A percentile compares a stretch with the other conserved stretches of the same genome.
Evolutionary conservation across 2,888 invertebrate species (phyloP).

Genomic region (Synanthedon vespiformis): DNA sequence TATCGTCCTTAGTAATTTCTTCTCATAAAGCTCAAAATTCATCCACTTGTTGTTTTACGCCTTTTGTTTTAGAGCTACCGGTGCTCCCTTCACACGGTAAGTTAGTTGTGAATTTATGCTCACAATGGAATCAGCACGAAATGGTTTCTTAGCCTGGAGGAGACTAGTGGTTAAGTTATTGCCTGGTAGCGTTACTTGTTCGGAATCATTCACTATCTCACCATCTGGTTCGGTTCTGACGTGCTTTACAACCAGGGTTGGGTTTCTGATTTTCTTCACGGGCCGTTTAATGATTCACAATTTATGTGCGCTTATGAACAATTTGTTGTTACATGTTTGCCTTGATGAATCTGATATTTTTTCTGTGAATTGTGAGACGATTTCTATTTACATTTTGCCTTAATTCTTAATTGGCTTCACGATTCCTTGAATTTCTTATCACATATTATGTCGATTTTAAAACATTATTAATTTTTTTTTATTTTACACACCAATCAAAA

Average conservation of each 20-base stretch:
- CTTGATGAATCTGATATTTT: conserved; percentile 9
- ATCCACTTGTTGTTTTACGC: conserved; percentile 8
- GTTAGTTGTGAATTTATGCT: conserved; percentile 40
- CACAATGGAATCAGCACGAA: conserved; percentile 45
- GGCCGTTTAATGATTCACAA: conserved; percentile 38
- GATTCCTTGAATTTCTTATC: too few species aligned
- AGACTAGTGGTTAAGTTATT: conserved; percentile 38
- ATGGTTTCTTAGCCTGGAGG: conserved; percentile 42
- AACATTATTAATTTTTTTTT: too few species aligned
- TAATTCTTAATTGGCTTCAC: too few species aligned
- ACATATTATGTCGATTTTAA: too few species aligned
- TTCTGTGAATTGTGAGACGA: conserved; percentile 7
- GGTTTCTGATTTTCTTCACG: conserved; percentile 29
- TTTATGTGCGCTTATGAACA: conserved; percentile 32
- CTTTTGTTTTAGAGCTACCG: conserved; percentile 35
- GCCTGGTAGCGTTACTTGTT: conserved; percentile 42
- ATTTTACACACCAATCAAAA: too few species aligned
- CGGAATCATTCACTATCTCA: conserved; percentile 48
- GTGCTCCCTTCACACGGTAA: conserved; percentile 27
- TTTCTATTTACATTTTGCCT: too few species aligned
- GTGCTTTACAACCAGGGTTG: conserved; percentile 47
- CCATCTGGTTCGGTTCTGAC: conserved; percentile 47
- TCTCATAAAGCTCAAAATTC: conserved; percentile 30
- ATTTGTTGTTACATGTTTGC: conserved; percentile 13
- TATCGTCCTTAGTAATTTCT: conserved; percentile 21